phyloP scores from a whole-genome alignment of 2,888 invertebrate species.

The Busseola fusca region DNA sequence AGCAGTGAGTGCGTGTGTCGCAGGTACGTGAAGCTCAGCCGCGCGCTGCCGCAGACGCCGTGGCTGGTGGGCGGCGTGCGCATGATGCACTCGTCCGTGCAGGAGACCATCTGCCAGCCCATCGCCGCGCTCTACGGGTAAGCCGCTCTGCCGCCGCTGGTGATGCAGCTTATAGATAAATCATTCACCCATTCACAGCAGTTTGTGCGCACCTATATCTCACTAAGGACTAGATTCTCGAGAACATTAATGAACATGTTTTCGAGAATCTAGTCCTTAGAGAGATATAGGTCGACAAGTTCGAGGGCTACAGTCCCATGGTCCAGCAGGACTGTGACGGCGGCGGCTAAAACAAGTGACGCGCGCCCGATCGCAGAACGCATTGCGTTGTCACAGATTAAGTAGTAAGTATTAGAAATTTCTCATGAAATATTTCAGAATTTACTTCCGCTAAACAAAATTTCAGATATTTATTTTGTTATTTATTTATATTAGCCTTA shows the following conservation, averaged over 20 bases:
- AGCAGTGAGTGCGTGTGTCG: constrained; percentile 74
- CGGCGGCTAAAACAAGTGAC: no score
- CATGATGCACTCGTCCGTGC: constrained; percentile 95
- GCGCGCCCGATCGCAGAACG: background rate
- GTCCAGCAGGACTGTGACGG: background rate
- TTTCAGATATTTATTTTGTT: background rate
- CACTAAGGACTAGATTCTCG: no score
- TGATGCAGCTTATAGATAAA: no score
- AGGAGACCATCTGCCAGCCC: constrained; percentile 94
- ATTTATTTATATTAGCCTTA: no score
- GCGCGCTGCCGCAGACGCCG: constrained; percentile 97
- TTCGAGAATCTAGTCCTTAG: no score
- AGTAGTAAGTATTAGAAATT: no score
- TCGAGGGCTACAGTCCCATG: background rate
- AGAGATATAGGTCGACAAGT: no score
- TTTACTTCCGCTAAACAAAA: background rate
- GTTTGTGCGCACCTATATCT: no score
- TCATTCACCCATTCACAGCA: no score
- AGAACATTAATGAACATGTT: no score
- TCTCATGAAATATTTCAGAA: background rate
- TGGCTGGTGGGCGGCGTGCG: constrained; percentile 96
- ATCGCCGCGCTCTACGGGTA: constrained; percentile 90
- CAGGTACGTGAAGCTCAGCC: constrained; percentile 95
- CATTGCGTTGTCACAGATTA: no score
- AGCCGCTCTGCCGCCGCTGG: no score